Evolutionary conservation across 2,113 vertebrate species (phyloP).

Genomic region (Tonatia bakeri): DNA sequence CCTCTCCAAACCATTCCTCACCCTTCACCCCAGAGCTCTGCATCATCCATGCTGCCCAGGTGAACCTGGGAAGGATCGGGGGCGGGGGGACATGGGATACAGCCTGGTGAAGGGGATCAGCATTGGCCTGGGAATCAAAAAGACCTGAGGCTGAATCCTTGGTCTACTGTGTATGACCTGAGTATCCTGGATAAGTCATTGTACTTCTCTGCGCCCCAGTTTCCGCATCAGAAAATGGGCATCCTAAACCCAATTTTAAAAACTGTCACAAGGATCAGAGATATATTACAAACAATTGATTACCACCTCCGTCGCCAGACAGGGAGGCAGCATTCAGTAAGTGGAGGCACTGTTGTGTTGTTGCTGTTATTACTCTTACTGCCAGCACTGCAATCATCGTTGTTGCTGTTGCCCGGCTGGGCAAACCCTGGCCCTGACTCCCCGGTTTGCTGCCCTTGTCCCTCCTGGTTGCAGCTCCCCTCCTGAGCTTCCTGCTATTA

Average conservation of each 20-base stretch:
- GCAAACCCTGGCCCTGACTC: background rate
- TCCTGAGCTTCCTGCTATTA: background rate
- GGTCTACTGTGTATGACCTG: accelerated
- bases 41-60: background rate
- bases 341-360: accelerated
- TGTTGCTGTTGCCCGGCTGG: accelerated
- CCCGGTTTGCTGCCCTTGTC: accelerated
- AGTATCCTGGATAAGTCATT: background rate
- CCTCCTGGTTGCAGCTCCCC: background rate
- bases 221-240: background rate
- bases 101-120: too few relatives aligned
- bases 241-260: background rate
- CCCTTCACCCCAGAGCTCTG: background rate
- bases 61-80: too few relatives aligned
- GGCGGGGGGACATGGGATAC: background rate
- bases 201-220: background rate
- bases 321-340: accelerated
- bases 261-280: background rate
- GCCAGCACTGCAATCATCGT: accelerated
- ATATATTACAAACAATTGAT: background rate
- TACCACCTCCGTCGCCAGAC: too few relatives aligned
- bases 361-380: too few relatives aligned
- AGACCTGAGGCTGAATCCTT: background rate
- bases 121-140: background rate
- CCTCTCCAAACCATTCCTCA: accelerated